Base-by-base conservation (phyloP, 2,888 invertebrate species). In the Corbicula japonica region DNA sequence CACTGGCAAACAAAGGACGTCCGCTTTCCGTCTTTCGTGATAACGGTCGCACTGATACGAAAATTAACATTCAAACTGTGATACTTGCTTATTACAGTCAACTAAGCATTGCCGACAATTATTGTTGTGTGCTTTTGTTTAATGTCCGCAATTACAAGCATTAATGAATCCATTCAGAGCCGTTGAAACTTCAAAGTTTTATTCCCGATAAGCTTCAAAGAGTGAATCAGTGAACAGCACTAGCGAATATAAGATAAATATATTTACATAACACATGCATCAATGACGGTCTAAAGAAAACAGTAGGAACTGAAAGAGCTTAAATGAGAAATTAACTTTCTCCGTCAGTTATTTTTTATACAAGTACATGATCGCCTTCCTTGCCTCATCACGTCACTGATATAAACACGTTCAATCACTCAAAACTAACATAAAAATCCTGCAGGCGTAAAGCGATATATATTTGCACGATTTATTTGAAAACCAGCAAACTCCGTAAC, bases 1-100 rank as follows among this genome's bases (percentile, higher is more conserved):
- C 72, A 70, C 74, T 66, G 34, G 70, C 74, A 69, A 79, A 79
- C 78, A 79, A 79, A 79, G 74, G 78, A 69, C 69, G 74, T 79
- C 78, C 78, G 74, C 74, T 52, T 74, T 70, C 62, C 77, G 62
- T 72, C 77, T 77, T 79, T 52, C 56, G n/a, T n/a, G 75, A 75
- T 75, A 69, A 75, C 69, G 48, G 61, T 30, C 62, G 62, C 35
- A 75, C 65, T 65, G 65, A 65, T 65, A 61, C 70, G 70, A 61
- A 61, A 71, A 54, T 71, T 71, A 61, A 71, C 61, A 61, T 71
- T 71, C 70, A 61, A 71, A 71, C 70, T 71, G 61, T 41, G 70
- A 71, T 71, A 61, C 38, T 61, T 52, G 60, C 26, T 30, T 28
- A 52, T 52, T 61, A 48, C 61, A 52, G 58, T 71, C 50, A 71